Evolutionary conservation across 2,797 vertebrate species (phyloP), one percentile per base, ranked within the genome.

Genomic region (Synanceia verrucosa): DNA sequence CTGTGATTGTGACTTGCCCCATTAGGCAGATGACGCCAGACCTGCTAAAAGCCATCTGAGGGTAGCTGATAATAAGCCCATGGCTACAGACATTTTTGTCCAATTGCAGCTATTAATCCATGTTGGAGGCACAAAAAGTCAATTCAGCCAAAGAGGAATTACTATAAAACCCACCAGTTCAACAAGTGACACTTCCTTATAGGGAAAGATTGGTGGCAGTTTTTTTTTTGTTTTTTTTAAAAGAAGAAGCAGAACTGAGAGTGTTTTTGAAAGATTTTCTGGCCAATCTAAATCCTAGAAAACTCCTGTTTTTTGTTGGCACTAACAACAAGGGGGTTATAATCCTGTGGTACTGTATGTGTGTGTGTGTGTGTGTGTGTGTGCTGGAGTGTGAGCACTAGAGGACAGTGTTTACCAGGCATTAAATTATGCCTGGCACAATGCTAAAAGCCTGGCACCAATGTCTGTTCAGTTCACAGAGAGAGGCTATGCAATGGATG

Each of bases 361-460:
- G 24, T 56, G 59, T 55, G 51, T 66, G 31, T 21, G 19, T 26
- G 36, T 52, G 51, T 60, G 50, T 60, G 36, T 19, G 21, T 65
- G 66, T 34, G 28, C 39, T 24, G 18, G 24, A 46, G n/a, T 66
- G 52, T 71, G 75, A 83, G 70, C 91, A 89, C 85, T 88, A 91
- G 89, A 88, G 87, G 90, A 83, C 88, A 90, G 83, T 91, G 73
- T 90, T 90, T 73, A 87, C 82, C 83, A 70, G 64, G 82, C 63
- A 64, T 82, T 84, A 48, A 79, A 86, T 76, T 72, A 71, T 67
- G 21, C 28, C 59, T 86, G 82, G 83, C 72, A 75, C 56, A n/a
- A 39, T 6, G 60, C 47, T 74, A 6, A 71, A 46, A 70, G 39
- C 70, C 58, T 63, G 70, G 72, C 68, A 53, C 66, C 53, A 21